These are phyloP conservation scores for Rhinoderma darwinii DNA, from an alignment of 2,113 vertebrate species.

Conservation along the genomic window DNA sequence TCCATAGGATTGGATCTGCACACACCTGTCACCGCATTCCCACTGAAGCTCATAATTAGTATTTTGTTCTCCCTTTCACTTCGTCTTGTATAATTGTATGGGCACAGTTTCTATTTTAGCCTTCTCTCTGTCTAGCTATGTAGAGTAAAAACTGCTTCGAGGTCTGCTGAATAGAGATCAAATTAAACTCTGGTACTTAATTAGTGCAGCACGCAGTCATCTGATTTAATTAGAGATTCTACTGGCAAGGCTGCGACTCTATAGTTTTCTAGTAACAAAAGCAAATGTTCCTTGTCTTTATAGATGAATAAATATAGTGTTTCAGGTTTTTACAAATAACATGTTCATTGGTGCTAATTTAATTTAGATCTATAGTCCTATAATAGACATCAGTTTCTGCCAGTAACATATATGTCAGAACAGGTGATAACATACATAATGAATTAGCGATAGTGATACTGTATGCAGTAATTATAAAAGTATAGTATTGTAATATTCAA, in stretches of 20 bases:
- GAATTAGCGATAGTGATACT: neutral
- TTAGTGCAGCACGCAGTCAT: constrained; percentile 53
- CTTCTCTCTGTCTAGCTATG: constrained; percentile 42
- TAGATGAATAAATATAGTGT: constrained; percentile 42
- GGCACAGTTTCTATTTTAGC: constrained; percentile 30
- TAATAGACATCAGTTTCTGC: neutral
- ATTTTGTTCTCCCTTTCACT: constrained; percentile 38
- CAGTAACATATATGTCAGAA: neutral
- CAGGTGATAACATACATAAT: neutral
- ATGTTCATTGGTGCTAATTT: constrained; percentile 30
- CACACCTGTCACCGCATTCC: constrained; percentile 41
- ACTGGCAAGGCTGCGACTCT: constrained; percentile 1
- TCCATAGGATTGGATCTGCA: constrained; percentile 7
- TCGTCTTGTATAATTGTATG: constrained; percentile 37
- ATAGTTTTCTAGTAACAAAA: constrained; percentile 44
- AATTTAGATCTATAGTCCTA: neutral
- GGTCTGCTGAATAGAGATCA: constrained; percentile 58
- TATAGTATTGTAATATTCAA: too few species aligned
- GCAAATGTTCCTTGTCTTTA: constrained; percentile 36
- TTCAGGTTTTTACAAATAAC: constrained; percentile 24
- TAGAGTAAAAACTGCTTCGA: constrained; percentile 55
- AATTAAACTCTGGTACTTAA: constrained; percentile 58
- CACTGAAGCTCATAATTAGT: constrained; percentile 44
- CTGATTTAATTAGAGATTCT: constrained; percentile 57
- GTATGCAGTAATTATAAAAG: too few species aligned